Conservation (phyloP, 35 echinoderm and acorn worm genomes). For the Strongylocentrotus purpuratus region DNA sequence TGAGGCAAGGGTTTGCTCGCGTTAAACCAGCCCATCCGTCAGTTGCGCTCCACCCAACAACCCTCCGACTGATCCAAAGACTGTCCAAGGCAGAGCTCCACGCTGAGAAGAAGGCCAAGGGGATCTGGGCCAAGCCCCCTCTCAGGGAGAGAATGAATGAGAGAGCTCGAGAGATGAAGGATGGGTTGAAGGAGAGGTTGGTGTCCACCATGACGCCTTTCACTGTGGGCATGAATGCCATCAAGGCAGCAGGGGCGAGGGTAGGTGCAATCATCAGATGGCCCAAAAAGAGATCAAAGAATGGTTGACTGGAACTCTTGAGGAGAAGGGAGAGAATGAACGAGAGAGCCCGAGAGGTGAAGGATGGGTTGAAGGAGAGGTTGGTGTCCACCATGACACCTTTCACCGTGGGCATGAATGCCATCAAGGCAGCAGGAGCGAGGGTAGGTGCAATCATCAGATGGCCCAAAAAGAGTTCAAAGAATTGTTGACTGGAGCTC, state of each 20-base stretch:
- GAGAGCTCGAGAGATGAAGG: background rate
- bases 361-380: background rate
- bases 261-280: background rate
- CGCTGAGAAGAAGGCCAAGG: conserved; percentile 23
- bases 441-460: background rate
- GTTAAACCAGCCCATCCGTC: background rate
- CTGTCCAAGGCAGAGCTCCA: conserved; percentile 26
- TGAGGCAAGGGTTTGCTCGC: background rate
- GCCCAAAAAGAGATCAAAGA: background rate
- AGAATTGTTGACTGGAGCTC: background rate
- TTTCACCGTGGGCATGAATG: background rate
- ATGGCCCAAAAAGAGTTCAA: background rate
- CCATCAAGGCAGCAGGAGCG: background rate
- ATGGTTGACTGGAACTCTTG: background rate
- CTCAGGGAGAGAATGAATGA: background rate
- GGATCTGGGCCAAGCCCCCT: conserved; percentile 26
- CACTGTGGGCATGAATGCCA: background rate
- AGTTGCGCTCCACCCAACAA: background rate
- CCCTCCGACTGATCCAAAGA: background rate
- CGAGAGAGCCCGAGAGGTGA: background rate
- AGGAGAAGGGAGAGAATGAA: background rate
- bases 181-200: background rate
- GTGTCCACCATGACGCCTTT: background rate
- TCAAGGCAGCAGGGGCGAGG: background rate
- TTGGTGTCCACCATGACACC: background rate